These are phyloP conservation scores for Alces alces DNA, from an alignment of 2,113 vertebrate genomes.

Conservation along the genomic window DNA sequence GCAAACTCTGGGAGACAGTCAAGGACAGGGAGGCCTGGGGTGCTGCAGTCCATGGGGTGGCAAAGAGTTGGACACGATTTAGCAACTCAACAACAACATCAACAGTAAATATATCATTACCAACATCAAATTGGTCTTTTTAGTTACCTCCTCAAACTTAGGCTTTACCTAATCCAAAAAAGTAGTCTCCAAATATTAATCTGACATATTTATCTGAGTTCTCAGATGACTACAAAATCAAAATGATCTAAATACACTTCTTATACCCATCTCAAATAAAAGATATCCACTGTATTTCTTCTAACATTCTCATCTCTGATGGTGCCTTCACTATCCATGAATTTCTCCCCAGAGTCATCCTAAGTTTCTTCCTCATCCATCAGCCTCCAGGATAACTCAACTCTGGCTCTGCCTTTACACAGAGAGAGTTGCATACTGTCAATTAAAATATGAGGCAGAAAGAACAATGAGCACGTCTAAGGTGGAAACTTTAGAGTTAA, in stretches of 20 bases:
- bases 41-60: neutral
- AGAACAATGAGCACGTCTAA: neutral
- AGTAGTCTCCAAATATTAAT: neutral
- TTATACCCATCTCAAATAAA: neutral
- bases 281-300: neutral
- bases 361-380: neutral
- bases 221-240: neutral
- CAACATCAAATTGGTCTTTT: neutral
- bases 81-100: neutral
- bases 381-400: neutral
- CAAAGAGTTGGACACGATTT: neutral
- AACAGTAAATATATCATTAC: neutral
- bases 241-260: neutral
- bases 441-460: neutral
- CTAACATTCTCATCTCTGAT: neutral
- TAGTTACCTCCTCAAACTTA: neutral
- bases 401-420: neutral
- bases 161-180: neutral
- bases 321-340: neutral
- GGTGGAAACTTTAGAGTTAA: neutral
- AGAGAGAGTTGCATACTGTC: neutral
- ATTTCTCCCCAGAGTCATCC: neutral
- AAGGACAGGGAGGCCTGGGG: neutral
- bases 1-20: neutral
- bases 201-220: neutral